Conservation (phyloP, 1,140 invertebrate species). For the Chymomyza costata region DNA sequence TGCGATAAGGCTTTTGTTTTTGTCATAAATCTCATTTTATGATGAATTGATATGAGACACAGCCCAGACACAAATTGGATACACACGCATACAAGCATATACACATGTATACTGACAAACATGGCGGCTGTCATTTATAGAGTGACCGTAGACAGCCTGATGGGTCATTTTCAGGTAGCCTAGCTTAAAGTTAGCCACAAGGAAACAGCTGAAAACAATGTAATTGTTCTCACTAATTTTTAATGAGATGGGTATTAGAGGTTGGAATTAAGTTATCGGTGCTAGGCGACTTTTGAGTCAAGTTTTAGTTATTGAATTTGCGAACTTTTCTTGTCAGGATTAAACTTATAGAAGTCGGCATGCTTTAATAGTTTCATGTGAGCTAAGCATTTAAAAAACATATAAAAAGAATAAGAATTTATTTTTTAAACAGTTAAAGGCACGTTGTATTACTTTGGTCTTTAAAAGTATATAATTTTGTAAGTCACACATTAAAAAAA, state of each 20-base stretch:
- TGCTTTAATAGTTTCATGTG: neutral
- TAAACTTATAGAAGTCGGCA: neutral
- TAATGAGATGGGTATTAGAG: neutral
- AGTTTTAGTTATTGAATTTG: neutral
- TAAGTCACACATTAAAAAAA: no score
- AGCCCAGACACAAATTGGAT: slow-evolving; percentile 14
- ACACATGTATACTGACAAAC: neutral
- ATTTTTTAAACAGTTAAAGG: no score
- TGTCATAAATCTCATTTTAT: slow-evolving; percentile 75
- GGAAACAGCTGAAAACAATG: no score
- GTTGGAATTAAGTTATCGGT: neutral
- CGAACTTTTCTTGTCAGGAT: neutral
- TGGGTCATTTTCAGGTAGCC: neutral
- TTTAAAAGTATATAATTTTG: no score
- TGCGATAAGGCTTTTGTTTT: slow-evolving; percentile 75
- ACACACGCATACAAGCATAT: no score
- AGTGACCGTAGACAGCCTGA: neutral
- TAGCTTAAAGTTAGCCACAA: no score
- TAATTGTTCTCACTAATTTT: neutral
- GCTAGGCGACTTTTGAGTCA: no score
- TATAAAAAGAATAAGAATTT: neutral
- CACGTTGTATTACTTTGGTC: no score
- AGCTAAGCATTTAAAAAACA: neutral
- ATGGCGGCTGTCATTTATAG: neutral
- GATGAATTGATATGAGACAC: slow-evolving; percentile 67